Base-by-base conservation (phyloP, 1,140 invertebrate genomes). In the Neodiprion lecontei region DNA sequence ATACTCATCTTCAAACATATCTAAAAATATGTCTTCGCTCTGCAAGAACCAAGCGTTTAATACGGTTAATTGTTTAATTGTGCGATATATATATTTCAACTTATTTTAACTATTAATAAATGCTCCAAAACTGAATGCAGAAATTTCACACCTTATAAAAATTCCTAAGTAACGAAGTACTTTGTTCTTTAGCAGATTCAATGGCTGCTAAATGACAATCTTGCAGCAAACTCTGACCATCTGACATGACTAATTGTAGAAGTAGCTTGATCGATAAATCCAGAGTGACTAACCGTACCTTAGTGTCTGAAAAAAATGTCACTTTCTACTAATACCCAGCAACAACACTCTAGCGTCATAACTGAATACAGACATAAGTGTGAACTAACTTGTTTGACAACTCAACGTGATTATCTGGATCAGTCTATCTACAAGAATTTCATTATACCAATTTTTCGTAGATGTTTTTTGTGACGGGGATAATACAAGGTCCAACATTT, bases 1-100 rank as follows among this genome's bases (percentile, higher is more conserved):
- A 87, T 94, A 94, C 91, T 99, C 98, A 87, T 99, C 97, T 89
- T 99, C 98, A 89, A 99, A 99, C 92, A 99, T 97, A 85, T 99
- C 98, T 48, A 99, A 89, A 89, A 99, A 99, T 78, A 99, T 97
- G 83, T 99, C 98, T 90, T 99, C 98, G 83, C 95, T 97, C 92
- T 94, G 83, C 71, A 87, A 70, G 72, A 73, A 67, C 28, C 28
- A 40, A 40, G 28, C 28, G 4, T 65, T 73, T 68, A n/a, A 73
- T 40, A 40, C 28, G 74, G 78, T 66, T 71, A 74, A 78, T 69
- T 11, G 74, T 71, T 73, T 50, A 12, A 69, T 28, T n/a, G 1
- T 69, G 68, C 68, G 14, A 14, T n/a, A 40, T 40, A 40, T 1
- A 40, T 40, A 40, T 40, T 40, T 3, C 2, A 5, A 40, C 28